A percentile compares a stretch with the other conserved stretches of the same genome.
Conservation (phyloP, 2,888 invertebrate species). For the Lepidonotus clava region DNA sequence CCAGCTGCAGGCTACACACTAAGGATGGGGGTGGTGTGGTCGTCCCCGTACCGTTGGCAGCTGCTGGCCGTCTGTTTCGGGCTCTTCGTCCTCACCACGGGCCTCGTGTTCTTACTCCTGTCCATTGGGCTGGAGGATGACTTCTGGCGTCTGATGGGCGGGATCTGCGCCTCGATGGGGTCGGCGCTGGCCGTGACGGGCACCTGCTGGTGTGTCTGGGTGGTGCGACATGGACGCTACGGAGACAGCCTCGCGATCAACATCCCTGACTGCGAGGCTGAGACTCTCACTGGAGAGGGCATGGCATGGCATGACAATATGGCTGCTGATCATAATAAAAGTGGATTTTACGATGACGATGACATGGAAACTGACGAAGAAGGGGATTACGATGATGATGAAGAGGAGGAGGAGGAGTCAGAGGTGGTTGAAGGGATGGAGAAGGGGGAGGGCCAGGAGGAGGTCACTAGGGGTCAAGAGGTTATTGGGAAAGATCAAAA, state of each 20-base stretch:
- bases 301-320: background rate
- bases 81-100: conserved; percentile 14
- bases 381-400: conserved; percentile 8
- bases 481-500: background rate
- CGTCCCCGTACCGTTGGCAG: conserved; percentile 51
- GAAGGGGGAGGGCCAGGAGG: background rate
- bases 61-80: conserved; percentile 17
- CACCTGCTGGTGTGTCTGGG: conserved; percentile 52
- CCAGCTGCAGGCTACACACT: too few species aligned
- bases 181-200: conserved; percentile 37
- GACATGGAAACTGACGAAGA: conserved; percentile 15
- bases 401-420: conserved; percentile 23
- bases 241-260: conserved; percentile 9
- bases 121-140: conserved; percentile 45
- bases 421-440: background rate
- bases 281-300: conserved; percentile 7
- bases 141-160: conserved; percentile 34
- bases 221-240: background rate
- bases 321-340: background rate
- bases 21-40: conserved; percentile 51
- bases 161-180: conserved; percentile 35
- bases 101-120: conserved; percentile 38
- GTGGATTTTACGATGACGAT: conserved; percentile 16
- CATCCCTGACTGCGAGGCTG: conserved; percentile 52
- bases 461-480: background rate